Evolutionary conservation across 2,797 vertebrate genomes (phyloP).

Genomic region (Hyperoplus immaculatus): DNA sequence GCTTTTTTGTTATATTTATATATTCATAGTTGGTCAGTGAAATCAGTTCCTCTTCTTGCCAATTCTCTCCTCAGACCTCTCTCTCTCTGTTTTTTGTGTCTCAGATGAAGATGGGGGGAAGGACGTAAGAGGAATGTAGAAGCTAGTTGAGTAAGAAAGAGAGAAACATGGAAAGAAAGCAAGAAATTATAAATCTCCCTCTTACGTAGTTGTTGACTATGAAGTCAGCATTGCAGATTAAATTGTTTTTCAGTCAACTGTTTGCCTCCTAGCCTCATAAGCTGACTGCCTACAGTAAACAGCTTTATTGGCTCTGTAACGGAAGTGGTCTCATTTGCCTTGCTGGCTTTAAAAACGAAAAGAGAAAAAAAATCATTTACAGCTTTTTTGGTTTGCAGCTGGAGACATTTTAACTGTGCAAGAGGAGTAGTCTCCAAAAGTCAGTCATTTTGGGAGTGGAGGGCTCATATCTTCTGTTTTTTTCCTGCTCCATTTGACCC

Average conservation of each 20-base stretch:
- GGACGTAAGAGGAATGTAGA: conserved; percentile 62
- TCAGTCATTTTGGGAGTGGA: conserved; percentile 52
- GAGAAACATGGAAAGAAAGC: conserved; percentile 14
- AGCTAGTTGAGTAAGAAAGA: conserved; percentile 28
- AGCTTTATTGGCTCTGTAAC: conserved; percentile 39
- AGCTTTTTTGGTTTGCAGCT: conserved; percentile 57
- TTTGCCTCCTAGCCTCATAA: conserved; percentile 19
- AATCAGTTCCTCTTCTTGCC: conserved; percentile 72
- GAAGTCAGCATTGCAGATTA: conserved; percentile 17
- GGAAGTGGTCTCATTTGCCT: conserved; percentile 67
- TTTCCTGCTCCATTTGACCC: conserved; percentile 46
- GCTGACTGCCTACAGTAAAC: conserved; percentile 47
- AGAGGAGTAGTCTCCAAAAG: conserved; percentile 34
- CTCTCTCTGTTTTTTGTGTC: conserved; percentile 76
- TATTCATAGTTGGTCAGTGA: conserved; percentile 76
- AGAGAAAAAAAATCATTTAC: conserved; percentile 43
- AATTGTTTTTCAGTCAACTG: conserved; percentile 4
- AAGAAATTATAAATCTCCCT: conserved; percentile 1
- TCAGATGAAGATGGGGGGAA: conserved; percentile 47
- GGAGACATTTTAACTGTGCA: conserved; percentile 62
- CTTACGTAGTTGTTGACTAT: neutral
- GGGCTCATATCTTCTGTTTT: conserved; percentile 37
- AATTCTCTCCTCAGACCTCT: conserved; percentile 55
- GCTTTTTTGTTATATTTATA: conserved; percentile 63
- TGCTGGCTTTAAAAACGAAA: conserved; percentile 8